Evolutionary conservation across 2,797 vertebrate species (phyloP), one percentile per base, ranked within the genome.

Genomic region (Ficedula albicollis): DNA sequence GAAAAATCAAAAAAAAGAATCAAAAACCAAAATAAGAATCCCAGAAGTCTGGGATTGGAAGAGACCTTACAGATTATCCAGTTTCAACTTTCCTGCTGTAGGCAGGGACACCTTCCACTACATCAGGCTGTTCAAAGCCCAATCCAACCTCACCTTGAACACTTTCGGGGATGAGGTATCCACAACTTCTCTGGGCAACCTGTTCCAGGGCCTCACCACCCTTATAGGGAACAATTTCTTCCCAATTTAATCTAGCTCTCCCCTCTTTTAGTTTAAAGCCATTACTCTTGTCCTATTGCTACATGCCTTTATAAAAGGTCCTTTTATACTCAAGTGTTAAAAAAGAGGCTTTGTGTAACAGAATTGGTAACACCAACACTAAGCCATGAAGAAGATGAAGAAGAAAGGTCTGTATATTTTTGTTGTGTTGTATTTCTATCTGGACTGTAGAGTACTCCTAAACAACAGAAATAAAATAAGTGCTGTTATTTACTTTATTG

Each of bases 101-200:
- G 52, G 13, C 34, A 59, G 9, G 30, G 18, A 54, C 23, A 39
- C 26, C 29, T 59, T 58, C 15, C 44, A 52, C 39, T 41, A 19
- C 15, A 20, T 13, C 34, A 59, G 22, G 34, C 23, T 59, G 15
- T 58, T 78, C 39, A 36, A 60, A 59, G 19, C 34, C 34, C 52
- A 22, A 59, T 59, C 54, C 39, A 41, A 15, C 9, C 21, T 36
- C 0, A 0, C 67, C 34, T 23, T 36, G 26, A 59, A 59, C 34
- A 15, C 19, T 66, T 32, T 26, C 52, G 73, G 30, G 6, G 52
- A 41, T 41, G 30, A 11, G 10, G 15, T 12, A 59, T 32, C 15
- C 21, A 72, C 38, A 66, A 1, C 6, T 46, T 64, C 39, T 66
- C 46, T 59, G 59, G 30, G 7, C 15, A 78, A 32, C 21, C n/a